phyloP scores from a whole-genome alignment of 1,140 invertebrate species.

The Drosophila littoralis region DNA sequence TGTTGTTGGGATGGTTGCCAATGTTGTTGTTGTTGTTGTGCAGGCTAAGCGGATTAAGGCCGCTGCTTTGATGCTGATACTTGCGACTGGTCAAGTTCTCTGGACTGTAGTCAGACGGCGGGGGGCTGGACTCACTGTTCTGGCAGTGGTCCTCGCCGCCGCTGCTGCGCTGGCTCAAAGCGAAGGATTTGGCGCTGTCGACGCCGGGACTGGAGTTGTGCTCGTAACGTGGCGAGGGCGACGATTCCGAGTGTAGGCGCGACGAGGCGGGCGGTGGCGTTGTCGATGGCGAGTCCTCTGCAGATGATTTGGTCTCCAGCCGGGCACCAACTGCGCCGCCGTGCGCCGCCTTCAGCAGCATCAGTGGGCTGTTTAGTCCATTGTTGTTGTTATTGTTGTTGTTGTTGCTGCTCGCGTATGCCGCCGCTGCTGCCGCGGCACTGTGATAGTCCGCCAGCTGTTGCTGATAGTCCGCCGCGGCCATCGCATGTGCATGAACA shows the following conservation, averaged over 20 bases:
- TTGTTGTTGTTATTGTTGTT: conserved; percentile 57
- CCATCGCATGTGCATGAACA: conserved; percentile 72
- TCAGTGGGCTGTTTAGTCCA: conserved; percentile 52
- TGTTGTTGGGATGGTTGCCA: conserved; percentile 50
- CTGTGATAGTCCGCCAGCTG: conserved; percentile 79
- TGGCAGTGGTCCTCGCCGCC: conserved; percentile 77
- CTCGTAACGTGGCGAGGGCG: conserved; percentile 77
- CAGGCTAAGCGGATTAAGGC: conserved; percentile 59
- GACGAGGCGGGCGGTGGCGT: conserved; percentile 70
- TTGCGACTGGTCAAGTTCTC: conserved; percentile 81
- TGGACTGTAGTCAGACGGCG: conserved; percentile 80
- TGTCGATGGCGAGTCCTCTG: conserved; percentile 73
- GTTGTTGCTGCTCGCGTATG: conserved; percentile 72
- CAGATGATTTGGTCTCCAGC: conserved; percentile 58
- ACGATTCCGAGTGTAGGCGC: conserved; percentile 81
- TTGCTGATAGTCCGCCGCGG: conserved; percentile 76
- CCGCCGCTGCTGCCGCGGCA: conserved; percentile 75
- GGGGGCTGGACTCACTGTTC: conserved; percentile 80
- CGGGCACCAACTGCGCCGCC: conserved; percentile 23
- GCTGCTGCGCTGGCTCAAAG: conserved; percentile 80
- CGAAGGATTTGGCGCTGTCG: conserved; percentile 82
- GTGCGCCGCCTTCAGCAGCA: conserved; percentile 72
- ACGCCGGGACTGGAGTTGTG: conserved; percentile 83
- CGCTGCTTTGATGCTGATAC: conserved; percentile 63
- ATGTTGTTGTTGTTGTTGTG: conserved; percentile 50